Evolutionary conservation across 2,888 invertebrate species (phyloP).

Genomic region (Congeria kusceri): DNA sequence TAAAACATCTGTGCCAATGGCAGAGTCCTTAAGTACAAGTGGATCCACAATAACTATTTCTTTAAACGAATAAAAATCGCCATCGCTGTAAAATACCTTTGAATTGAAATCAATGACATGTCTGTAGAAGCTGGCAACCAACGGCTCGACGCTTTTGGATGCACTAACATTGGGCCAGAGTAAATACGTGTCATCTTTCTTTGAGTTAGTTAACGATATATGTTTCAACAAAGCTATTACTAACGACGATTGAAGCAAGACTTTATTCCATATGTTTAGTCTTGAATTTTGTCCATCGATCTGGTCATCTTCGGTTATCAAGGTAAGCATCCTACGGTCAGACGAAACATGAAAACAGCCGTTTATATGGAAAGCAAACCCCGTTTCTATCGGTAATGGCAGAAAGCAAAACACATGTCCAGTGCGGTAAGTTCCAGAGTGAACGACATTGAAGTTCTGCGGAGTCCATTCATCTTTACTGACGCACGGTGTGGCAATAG

Average conservation of each 20-base stretch:
- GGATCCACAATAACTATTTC: constrained; percentile 49
- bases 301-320: constrained; percentile 78
- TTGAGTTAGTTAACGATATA: neutral
- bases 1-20: no score
- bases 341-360: constrained; percentile 81
- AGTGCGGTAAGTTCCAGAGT: constrained; percentile 61
- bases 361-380: constrained; percentile 80
- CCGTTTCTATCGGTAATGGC: constrained; percentile 77
- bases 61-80: constrained; percentile 28
- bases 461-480: neutral
- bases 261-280: constrained; percentile 57
- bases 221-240: constrained; percentile 52
- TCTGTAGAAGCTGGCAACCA: constrained; percentile 15
- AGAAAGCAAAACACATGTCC: constrained; percentile 80
- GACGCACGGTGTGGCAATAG: constrained; percentile 71
- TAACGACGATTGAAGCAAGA: constrained; percentile 51
- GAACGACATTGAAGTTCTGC: neutral
- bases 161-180: no score
- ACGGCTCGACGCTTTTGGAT: neutral
- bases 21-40: neutral
- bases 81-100: constrained; percentile 17
- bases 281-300: neutral
- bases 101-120: constrained; percentile 10
- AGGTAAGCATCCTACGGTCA: constrained; percentile 73
- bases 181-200: no score